A percentile compares a stretch with the other conserved stretches of the same genome.
These are phyloP conservation scores for Anguilla rostrata DNA, from an alignment of 2,113 vertebrate species.

Conservation along the genomic window DNA sequence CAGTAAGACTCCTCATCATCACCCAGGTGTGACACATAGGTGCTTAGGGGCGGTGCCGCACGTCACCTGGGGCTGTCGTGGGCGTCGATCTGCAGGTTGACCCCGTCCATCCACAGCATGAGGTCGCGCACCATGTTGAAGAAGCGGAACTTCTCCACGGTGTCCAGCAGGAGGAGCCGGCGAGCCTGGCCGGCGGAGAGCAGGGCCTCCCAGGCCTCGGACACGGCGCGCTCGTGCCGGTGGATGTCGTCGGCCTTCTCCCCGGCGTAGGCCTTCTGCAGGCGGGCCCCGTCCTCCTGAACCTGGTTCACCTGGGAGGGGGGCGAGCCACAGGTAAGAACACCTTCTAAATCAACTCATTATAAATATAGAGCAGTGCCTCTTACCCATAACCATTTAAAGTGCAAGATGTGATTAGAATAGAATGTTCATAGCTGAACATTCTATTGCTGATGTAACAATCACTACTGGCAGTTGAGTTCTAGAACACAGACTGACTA, in stretches of 20 bases:
- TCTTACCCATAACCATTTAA: too few species aligned
- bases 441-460: too few species aligned
- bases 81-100: slow-evolving; percentile 84
- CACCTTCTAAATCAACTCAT: neutral
- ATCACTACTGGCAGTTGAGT: too few species aligned
- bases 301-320: slow-evolving; percentile 81
- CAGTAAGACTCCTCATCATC: too few species aligned
- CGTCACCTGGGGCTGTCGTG: slow-evolving; percentile 81
- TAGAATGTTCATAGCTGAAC: too few species aligned
- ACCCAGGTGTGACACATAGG: too few species aligned
- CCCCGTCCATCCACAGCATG: slow-evolving; percentile 92
- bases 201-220: slow-evolving; percentile 84
- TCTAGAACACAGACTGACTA: too few species aligned
- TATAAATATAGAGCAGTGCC: neutral
- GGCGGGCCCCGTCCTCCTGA: slow-evolving; percentile 82
- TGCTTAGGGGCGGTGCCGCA: too few species aligned
- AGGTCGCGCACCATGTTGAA: slow-evolving; percentile 86
- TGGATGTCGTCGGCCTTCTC: slow-evolving; percentile 90
- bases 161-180: slow-evolving; percentile 83
- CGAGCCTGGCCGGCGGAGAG: slow-evolving; percentile 79
- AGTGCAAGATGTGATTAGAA: neutral
- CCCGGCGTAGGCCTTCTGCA: slow-evolving; percentile 87
- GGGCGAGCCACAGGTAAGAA: neutral
- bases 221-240: slow-evolving; percentile 80
- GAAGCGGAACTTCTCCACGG: slow-evolving; percentile 90